These are phyloP conservation scores for Tragelaphus oryx DNA, from an alignment of 2,797 vertebrate species.

Conservation along the genomic window DNA sequence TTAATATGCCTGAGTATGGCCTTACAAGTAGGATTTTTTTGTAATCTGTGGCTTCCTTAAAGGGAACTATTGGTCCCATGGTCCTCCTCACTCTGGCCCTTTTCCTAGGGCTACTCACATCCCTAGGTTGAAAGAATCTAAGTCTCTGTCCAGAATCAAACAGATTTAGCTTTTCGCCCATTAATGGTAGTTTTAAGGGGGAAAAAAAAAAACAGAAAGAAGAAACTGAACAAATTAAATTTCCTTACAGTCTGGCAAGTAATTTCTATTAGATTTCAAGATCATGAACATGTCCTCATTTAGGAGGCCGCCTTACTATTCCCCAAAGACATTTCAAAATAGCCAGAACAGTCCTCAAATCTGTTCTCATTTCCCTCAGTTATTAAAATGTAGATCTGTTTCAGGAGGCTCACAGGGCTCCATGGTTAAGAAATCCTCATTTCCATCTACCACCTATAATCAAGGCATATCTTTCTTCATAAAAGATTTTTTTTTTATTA, in stretches of 20 bases:
- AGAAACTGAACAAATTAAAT: conserved; percentile 57
- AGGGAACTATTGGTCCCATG: neutral
- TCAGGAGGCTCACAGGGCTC: neutral
- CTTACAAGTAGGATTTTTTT: neutral
- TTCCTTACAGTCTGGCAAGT: conserved; percentile 50
- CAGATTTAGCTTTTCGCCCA: conserved; percentile 29
- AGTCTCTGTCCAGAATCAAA: conserved; percentile 43
- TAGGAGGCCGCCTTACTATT: conserved; percentile 6
- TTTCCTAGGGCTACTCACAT: neutral
- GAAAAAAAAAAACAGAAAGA: neutral
- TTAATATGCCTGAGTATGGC: conserved; percentile 17
- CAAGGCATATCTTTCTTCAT: conserved; percentile 2
- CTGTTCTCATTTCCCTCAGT: conserved; percentile 47
- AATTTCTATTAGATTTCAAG: conserved; percentile 57
- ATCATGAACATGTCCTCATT: conserved; percentile 49
- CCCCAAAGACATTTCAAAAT: conserved; percentile 59
- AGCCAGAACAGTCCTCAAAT: conserved; percentile 27
- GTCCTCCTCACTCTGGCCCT: neutral
- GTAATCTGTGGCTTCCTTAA: neutral
- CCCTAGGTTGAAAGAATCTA: conserved; percentile 29
- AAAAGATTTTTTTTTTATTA: neutral
- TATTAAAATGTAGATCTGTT: conserved; percentile 43
- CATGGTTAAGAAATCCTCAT: conserved; percentile 2
- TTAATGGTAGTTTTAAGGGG: conserved; percentile 37
- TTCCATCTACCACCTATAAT: neutral